A percentile compares a stretch with the other conserved stretches of the same genome.
These are phyloP conservation scores for Percina caprodes DNA, from an alignment of 2,113 vertebrate genomes.

Conservation along the genomic window DNA sequence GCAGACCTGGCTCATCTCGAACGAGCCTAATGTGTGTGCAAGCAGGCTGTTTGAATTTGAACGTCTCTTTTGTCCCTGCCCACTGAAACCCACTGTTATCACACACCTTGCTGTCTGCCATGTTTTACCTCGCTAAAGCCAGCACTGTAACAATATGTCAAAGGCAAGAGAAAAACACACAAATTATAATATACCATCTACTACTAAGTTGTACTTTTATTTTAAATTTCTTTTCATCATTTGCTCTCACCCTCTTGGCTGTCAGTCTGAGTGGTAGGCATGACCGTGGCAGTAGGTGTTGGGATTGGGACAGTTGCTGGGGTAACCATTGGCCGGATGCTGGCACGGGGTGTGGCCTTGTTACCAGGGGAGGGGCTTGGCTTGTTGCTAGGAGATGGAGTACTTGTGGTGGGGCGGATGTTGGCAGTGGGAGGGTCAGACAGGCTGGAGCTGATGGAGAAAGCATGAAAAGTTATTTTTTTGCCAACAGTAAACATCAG, in stretches of 20 bases:
- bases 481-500: not conserved
- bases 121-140: no score
- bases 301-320: conserved; percentile 91
- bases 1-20: no score
- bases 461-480: not conserved
- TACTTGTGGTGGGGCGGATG: conserved; percentile 97
- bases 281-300: conserved; percentile 97
- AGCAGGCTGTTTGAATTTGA: no score
- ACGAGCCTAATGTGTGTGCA: no score
- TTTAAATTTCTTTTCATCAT: not conserved
- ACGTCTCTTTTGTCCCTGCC: no score
- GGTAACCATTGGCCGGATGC: conserved; percentile 98
- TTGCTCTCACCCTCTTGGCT: conserved; percentile 90
- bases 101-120: no score
- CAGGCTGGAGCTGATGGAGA: conserved; percentile 86
- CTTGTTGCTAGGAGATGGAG: conserved; percentile 86
- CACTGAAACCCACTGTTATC: no score
- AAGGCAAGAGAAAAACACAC: no score
- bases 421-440: conserved; percentile 98
- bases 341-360: conserved; percentile 95
- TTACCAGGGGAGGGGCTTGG: conserved; percentile 88
- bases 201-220: not conserved
- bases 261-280: conserved; percentile 98
- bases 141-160: no score
- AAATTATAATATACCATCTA: not conserved